These are phyloP conservation scores for Calameuta idolon DNA, from an alignment of 2,888 invertebrate genomes.

Conservation along the genomic window DNA sequence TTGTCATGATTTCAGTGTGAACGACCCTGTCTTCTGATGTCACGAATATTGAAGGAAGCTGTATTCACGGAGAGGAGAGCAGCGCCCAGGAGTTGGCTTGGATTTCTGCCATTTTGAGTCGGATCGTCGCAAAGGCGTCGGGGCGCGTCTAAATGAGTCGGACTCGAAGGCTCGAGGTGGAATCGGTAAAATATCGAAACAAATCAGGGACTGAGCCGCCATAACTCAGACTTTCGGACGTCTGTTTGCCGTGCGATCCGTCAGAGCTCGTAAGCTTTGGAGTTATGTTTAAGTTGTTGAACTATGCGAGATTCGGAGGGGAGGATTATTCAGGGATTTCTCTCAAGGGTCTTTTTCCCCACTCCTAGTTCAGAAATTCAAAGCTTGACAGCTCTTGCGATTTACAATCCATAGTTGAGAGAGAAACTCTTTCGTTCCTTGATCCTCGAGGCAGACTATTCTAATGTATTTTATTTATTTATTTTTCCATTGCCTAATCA, in stretches of 20 bases:
- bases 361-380: slow-evolving; percentile 7
- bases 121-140: neutral
- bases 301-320: slow-evolving; percentile 47
- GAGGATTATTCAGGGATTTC: slow-evolving; percentile 54
- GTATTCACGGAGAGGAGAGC: neutral
- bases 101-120: neutral
- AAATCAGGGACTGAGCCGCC: slow-evolving; percentile 61
- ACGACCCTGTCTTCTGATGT: neutral
- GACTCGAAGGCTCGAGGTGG: slow-evolving; percentile 20
- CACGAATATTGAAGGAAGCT: neutral
- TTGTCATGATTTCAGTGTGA: neutral
- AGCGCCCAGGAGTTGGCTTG: neutral
- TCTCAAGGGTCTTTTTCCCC: slow-evolving; percentile 42
- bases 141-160: neutral
- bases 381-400: neutral
- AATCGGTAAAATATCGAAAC: slow-evolving; percentile 64
- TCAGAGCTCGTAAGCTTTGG: slow-evolving; percentile 61
- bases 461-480: neutral
- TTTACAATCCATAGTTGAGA: neutral
- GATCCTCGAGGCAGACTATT: neutral
- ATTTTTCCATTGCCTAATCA: neutral
- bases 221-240: slow-evolving; percentile 61
- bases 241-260: slow-evolving; percentile 63
- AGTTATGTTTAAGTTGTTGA: slow-evolving; percentile 65
- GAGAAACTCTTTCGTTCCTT: neutral